These are phyloP conservation scores for Micromys minutus DNA, from an alignment of 2,113 vertebrate species.

Conservation along the genomic window DNA sequence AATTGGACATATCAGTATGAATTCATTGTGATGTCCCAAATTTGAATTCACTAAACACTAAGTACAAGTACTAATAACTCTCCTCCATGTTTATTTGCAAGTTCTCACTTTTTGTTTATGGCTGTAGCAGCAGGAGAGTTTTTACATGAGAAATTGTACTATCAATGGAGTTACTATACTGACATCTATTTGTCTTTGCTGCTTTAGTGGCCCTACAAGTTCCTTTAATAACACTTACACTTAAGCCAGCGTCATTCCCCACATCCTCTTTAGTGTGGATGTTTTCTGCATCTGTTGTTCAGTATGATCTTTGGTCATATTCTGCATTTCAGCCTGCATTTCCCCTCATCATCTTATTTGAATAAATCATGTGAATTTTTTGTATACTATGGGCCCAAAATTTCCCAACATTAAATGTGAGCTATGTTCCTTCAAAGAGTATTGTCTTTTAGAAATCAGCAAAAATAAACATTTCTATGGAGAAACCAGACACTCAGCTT, in stretches of 20 bases:
- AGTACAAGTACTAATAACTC: background rate
- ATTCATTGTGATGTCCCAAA: background rate
- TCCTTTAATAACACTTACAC: background rate
- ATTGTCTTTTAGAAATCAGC: background rate
- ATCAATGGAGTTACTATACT: background rate
- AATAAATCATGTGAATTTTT: background rate
- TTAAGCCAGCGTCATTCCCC: background rate
- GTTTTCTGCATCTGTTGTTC: background rate
- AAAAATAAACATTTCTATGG: background rate
- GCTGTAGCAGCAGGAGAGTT: background rate
- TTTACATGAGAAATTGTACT: constrained; percentile 39
- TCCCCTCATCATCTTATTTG: background rate
- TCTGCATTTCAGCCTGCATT: background rate
- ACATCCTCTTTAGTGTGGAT: background rate
- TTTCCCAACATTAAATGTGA: background rate
- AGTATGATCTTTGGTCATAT: background rate
- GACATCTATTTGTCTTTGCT: background rate
- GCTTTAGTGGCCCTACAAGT: background rate
- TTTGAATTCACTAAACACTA: background rate
- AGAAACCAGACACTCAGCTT: background rate
- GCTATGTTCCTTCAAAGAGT: background rate
- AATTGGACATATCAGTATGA: background rate
- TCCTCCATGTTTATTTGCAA: background rate
- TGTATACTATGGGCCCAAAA: background rate
- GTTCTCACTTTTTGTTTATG: background rate